Evolutionary conservation across 1,140 invertebrate species (phyloP).

Genomic region (Nephotettix cincticeps): DNA sequence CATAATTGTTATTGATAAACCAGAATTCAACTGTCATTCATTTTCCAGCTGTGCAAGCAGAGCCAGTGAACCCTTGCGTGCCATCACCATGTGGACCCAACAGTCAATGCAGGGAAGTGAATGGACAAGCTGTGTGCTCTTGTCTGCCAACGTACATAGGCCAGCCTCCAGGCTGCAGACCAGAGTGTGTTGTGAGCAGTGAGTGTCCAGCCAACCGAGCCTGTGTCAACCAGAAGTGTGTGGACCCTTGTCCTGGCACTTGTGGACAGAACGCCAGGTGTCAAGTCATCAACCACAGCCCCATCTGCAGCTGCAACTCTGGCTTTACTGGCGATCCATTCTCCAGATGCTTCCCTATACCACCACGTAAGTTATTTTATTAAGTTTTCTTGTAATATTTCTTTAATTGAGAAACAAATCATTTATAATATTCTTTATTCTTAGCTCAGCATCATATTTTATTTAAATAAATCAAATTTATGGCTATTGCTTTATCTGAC

Average conservation of each 20-base stretch:
- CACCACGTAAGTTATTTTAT: slow-evolving; percentile 49
- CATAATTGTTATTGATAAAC: no score
- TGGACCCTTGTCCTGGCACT: slow-evolving; percentile 57
- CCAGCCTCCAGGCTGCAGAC: slow-evolving; percentile 53
- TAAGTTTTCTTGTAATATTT: no score
- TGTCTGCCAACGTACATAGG: slow-evolving; percentile 56
- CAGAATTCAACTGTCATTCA: not conserved
- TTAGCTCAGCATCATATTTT: no score
- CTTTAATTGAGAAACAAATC: no score
- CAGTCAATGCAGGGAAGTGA: slow-evolving; percentile 53
- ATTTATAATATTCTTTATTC: no score
- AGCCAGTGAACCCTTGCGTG: slow-evolving; percentile 46
- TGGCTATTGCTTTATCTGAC: no score
- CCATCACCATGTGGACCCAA: slow-evolving; percentile 59
- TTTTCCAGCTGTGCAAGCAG: slow-evolving; percentile 44
- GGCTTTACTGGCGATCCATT: slow-evolving; percentile 42
- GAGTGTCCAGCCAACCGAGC: slow-evolving; percentile 56
- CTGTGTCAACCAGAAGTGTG: slow-evolving; percentile 57
- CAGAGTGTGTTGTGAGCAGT: slow-evolving; percentile 56
- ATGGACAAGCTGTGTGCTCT: slow-evolving; percentile 57
- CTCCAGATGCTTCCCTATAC: slow-evolving; percentile 44
- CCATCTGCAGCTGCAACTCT: slow-evolving; percentile 50
- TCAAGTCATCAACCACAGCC: slow-evolving; percentile 48
- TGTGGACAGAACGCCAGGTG: slow-evolving; percentile 58
- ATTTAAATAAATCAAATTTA: no score